phyloP scores from a whole-genome alignment of 2,797 vertebrate species.

The Epinephelus malabaricus region DNA sequence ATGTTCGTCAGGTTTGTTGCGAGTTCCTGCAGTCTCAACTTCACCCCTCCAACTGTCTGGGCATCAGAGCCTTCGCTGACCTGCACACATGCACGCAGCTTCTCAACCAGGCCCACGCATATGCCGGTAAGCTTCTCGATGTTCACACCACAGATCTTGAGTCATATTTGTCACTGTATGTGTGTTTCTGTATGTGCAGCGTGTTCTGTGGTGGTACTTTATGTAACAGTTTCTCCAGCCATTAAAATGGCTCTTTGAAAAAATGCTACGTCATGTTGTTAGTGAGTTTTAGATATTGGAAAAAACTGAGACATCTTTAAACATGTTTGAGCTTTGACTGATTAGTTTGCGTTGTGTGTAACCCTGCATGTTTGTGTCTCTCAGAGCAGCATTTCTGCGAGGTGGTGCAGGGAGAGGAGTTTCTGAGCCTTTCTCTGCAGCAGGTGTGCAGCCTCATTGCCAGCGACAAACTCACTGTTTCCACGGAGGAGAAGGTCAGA shows the following conservation, averaged over 20 bases:
- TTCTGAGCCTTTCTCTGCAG: constrained; percentile 93
- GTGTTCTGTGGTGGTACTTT: background rate
- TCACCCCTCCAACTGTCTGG: constrained; percentile 96
- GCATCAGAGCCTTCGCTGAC: constrained; percentile 95
- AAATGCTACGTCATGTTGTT: background rate
- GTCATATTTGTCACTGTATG: constrained; percentile 14
- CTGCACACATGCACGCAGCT: constrained; percentile 94
- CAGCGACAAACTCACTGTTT: constrained; percentile 96
- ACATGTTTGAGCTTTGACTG: background rate
- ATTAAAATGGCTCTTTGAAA: background rate
- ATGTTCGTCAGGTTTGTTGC: constrained; percentile 95
- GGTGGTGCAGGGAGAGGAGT: constrained; percentile 97
- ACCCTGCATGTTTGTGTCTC: constrained; percentile 52
- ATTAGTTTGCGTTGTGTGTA: constrained; percentile 23
- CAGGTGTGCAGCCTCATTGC: constrained; percentile 97
- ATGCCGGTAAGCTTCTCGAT: constrained; percentile 88
- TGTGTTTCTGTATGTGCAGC: background rate
- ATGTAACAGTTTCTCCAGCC: constrained; percentile 1
- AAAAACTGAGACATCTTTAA: background rate
- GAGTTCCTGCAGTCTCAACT: constrained; percentile 97
- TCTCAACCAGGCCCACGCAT: constrained; percentile 93
- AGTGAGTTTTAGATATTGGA: background rate
- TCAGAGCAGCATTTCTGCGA: constrained; percentile 97
- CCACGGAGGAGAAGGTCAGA: constrained; percentile 96
- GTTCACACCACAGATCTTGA: constrained; percentile 13